phyloP scores from a whole-genome alignment of 2,888 invertebrate species.

The Elysia crispata region DNA sequence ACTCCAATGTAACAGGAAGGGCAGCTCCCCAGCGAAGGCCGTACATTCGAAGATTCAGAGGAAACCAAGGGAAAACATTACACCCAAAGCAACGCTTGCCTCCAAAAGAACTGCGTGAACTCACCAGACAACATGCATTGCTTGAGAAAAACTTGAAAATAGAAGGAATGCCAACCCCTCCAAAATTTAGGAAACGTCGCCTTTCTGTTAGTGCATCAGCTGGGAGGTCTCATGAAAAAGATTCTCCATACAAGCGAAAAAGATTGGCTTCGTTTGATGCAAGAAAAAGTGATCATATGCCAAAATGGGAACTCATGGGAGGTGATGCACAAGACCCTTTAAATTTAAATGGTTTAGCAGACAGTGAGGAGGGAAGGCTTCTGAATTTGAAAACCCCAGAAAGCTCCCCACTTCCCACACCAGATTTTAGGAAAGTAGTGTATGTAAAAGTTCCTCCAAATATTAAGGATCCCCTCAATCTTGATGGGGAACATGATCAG shows the following conservation, averaged over 20 bases:
- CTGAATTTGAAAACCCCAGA: conserved; percentile 92
- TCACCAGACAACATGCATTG: conserved; percentile 41
- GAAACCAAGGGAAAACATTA: conserved; percentile 35
- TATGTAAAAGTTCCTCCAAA: conserved; percentile 95
- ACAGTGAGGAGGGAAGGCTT: conserved; percentile 74
- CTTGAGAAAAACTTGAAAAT: conserved; percentile 50
- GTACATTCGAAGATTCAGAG: not conserved
- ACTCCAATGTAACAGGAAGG: conserved; percentile 29
- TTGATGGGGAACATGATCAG: conserved; percentile 78
- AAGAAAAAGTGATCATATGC: conserved; percentile 78
- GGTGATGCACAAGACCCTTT: conserved; percentile 97
- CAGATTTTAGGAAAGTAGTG: conserved; percentile 86
- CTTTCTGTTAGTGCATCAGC: conserved; percentile 37
- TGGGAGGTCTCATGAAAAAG: conserved; percentile 43
- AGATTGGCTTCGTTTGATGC: conserved; percentile 45
- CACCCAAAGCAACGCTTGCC: conserved; percentile 1
- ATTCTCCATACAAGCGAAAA: conserved; percentile 49
- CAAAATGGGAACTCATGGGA: conserved; percentile 94
- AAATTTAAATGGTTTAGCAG: conserved; percentile 91
- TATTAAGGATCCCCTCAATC: conserved; percentile 92
- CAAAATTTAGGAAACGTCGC: conserved; percentile 45
- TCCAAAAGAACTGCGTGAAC: conserved; percentile 41
- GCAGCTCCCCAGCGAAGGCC: not conserved
- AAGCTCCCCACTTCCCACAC: conserved; percentile 92
- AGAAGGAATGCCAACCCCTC: conserved; percentile 46